phyloP scores from a whole-genome alignment of 2,888 invertebrate species.

The Athetis lepigone region DNA sequence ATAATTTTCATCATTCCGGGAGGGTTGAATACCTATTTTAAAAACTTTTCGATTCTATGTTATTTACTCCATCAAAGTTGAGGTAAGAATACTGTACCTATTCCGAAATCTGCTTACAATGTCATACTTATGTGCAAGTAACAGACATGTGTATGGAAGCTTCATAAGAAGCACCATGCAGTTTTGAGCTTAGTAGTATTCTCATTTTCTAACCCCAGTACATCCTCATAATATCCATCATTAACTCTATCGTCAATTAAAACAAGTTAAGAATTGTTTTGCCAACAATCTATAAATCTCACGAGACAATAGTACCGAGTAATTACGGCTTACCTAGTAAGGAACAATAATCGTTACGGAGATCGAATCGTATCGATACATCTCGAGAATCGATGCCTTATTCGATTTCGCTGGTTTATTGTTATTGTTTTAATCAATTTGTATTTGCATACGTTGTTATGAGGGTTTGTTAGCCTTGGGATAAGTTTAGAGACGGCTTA shows the following conservation, averaged over 20 bases:
- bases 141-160: too few relatives aligned
- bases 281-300: constrained; percentile 76
- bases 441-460: constrained; percentile 81
- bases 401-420: constrained; percentile 82
- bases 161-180: too few relatives aligned
- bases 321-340: constrained; percentile 86
- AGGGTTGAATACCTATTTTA: too few relatives aligned
- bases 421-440: constrained; percentile 85
- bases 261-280: constrained; percentile 61
- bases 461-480: constrained; percentile 62
- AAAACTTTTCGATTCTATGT: too few relatives aligned
- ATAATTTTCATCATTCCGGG: too few relatives aligned
- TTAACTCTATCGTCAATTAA: constrained; percentile 67
- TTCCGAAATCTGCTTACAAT: too few relatives aligned
- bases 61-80: too few relatives aligned
- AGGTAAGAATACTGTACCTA: too few relatives aligned
- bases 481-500: too few relatives aligned
- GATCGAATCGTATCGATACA: constrained; percentile 79
- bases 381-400: constrained; percentile 83
- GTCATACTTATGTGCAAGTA: too few relatives aligned
- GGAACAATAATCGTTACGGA: constrained; percentile 83
- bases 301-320: constrained; percentile 81
- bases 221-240: constrained; percentile 37
- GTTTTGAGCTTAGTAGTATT: too few relatives aligned
- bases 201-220: neutral